Evolutionary conservation across 2,888 invertebrate species (phyloP).

Genomic region (Dilophus febrilis): DNA sequence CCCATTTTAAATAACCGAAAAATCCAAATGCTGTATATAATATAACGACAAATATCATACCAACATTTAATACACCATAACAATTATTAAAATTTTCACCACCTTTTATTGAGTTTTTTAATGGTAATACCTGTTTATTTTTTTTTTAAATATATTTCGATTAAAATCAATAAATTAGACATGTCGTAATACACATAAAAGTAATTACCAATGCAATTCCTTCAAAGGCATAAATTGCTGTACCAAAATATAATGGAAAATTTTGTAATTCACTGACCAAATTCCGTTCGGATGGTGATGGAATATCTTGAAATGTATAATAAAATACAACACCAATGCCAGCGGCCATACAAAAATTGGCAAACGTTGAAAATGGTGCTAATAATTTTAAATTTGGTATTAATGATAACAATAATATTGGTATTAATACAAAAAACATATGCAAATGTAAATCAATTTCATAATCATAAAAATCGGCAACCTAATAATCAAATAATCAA

Average conservation of each 20-base stretch:
- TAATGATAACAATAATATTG: constrained; percentile 55
- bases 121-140: constrained; percentile 74
- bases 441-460: constrained; percentile 47
- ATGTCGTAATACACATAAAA: neutral
- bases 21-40: constrained; percentile 73
- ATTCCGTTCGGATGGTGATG: constrained; percentile 38
- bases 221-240: constrained; percentile 91
- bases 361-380: constrained; percentile 60
- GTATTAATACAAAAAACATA: constrained; percentile 55
- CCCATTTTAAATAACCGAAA: constrained; percentile 77
- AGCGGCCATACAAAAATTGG: constrained; percentile 56
- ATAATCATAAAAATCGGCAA: constrained; percentile 44
- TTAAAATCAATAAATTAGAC: neutral
- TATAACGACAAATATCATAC: constrained; percentile 63
- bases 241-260: constrained; percentile 86
- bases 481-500: constrained; percentile 32
- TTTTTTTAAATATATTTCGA: constrained; percentile 8
- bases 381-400: constrained; percentile 60
- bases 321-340: constrained; percentile 63
- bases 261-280: constrained; percentile 41
- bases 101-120: constrained; percentile 79
- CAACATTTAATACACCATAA: constrained; percentile 75
- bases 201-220: constrained; percentile 73
- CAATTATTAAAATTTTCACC: constrained; percentile 61
- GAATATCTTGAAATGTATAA: constrained; percentile 56